Conservation (phyloP, 2,113 vertebrate species). For the Microtus richardsoni region DNA sequence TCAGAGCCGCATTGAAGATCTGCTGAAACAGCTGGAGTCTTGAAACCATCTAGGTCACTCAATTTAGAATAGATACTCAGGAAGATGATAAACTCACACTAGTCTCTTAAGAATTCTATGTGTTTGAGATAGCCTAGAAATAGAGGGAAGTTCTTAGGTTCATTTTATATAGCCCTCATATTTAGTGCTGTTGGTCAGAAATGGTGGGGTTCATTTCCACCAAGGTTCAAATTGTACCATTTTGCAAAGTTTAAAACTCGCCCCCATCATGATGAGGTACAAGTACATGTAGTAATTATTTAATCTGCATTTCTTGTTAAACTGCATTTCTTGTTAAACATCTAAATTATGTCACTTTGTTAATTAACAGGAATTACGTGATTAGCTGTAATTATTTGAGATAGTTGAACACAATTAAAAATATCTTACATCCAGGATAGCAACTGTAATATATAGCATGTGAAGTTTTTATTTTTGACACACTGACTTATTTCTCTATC, state of each 20-base stretch:
- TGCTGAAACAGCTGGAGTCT: background rate
- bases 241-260: constrained; percentile 72
- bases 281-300: constrained; percentile 71
- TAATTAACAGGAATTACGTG: constrained; percentile 78
- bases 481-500: background rate
- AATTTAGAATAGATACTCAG: background rate
- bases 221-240: constrained; percentile 51
- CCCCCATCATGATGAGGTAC: constrained; percentile 70
- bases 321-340: constrained; percentile 78
- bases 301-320: constrained; percentile 79
- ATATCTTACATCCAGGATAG: constrained; percentile 51
- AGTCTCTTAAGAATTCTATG: background rate
- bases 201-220: background rate
- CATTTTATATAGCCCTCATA: background rate
- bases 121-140: constrained; percentile 31
- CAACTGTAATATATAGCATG: constrained; percentile 40
- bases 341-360: constrained; percentile 75
- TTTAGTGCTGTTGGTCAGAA: constrained; percentile 24
- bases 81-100: background rate
- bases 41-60: background rate
- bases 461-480: constrained; percentile 28
- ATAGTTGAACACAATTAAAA: constrained; percentile 76
- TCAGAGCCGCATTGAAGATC: background rate
- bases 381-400: constrained; percentile 77
- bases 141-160: background rate